Evolutionary conservation across 2,797 vertebrate genomes (phyloP), one percentile per base, ranked within the genome.

Genomic region (Tenualosa thibaudeaui): DNA sequence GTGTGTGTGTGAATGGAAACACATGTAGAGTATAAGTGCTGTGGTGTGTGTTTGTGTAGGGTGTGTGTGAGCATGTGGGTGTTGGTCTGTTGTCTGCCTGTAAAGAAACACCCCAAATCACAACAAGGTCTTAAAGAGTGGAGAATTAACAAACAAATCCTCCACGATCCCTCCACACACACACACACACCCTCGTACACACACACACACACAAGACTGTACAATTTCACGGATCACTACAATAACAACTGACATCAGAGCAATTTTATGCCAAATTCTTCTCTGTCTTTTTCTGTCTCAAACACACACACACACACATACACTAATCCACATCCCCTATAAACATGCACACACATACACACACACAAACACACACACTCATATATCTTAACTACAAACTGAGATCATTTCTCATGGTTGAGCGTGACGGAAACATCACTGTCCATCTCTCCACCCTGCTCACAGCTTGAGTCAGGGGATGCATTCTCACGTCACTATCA

Each of bases 191-290:
- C 84, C 85, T 82, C 37, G 82, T 3, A 49, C 78, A 43, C 49
- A 46, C 37, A 81, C 15, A 46, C 17, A 60, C 62, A 84, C 82
- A 87, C 68, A 81, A 58, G 83, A 68, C 19, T 83, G 51, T 83
- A 13, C 43, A 87, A 65, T 65, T 65, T 65, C 24, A 65, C 62
- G 31, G 62, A 65, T 13, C 62, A 65, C 62, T 65, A 31, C 62
- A 65, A 65, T 81, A 87, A 81, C 82, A 85, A 85, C 68, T 83
- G 40, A 83, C 58, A 85, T 85, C 22, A 65, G 62, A 31, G 62
- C 24, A 65, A 10, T 65, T 65, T 65, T 31, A 65, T 65, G 62
- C 24, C 24, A 65, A 65, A 81, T 46, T 46, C 46, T 46, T 46
- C 46, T 46, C 4, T 46, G 4, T 46, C 78, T 37, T 13, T 37